These are phyloP conservation scores for Rhinatrema bivittatum DNA, from an alignment of 2,797 vertebrate genomes.

Conservation along the genomic window DNA sequence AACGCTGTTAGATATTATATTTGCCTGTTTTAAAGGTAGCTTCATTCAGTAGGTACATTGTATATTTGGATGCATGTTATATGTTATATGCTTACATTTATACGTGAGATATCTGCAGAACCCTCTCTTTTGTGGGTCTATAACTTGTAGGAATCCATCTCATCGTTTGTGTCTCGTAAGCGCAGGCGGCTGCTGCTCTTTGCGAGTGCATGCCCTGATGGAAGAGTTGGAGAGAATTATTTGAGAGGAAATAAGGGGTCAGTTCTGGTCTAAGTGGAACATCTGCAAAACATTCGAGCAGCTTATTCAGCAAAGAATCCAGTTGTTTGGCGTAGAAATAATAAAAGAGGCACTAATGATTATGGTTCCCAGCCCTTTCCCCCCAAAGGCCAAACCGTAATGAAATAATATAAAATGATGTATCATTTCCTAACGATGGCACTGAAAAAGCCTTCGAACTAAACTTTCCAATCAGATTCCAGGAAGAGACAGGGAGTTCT, in stretches of 20 bases:
- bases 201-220: slow-evolving; percentile 8
- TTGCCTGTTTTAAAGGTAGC: no score
- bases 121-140: no score
- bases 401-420: slow-evolving; percentile 32
- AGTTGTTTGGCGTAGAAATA: slow-evolving; percentile 40
- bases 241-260: slow-evolving; percentile 21
- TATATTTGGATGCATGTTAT: no score
- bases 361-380: slow-evolving; percentile 24
- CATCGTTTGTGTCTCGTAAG: no score
- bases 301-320: slow-evolving; percentile 30
- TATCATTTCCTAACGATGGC: slow-evolving; percentile 29
- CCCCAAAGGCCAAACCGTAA: slow-evolving; percentile 34
- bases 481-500: slow-evolving; percentile 58
- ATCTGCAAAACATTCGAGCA: slow-evolving; percentile 39
- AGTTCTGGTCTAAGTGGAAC: slow-evolving; percentile 35
- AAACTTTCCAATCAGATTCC: slow-evolving; percentile 62
- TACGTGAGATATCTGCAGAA: no score
- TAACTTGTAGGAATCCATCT: no score
- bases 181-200: no score
- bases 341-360: slow-evolving; percentile 31
- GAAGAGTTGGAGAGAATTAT: slow-evolving; percentile 24
- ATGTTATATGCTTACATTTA: no score
- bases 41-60: no score
- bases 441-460: slow-evolving; percentile 52
- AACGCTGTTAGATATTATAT: no score